phyloP scores from a whole-genome alignment of 2,888 invertebrate genomes.

The Terebella lapidaria region DNA sequence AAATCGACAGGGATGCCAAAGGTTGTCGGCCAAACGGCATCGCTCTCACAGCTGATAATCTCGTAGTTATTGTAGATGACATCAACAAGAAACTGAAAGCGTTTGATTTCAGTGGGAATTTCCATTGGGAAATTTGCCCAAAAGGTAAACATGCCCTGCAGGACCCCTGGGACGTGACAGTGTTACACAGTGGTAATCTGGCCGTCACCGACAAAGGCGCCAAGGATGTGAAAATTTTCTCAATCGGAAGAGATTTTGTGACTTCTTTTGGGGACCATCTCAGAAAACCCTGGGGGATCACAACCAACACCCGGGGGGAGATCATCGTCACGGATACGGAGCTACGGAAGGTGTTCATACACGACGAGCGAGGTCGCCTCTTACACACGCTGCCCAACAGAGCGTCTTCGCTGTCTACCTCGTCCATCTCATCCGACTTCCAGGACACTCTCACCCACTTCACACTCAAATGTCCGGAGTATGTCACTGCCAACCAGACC shows the following conservation, averaged over 20 bases:
- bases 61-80: slow-evolving; percentile 39
- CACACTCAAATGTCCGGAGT: slow-evolving; percentile 37
- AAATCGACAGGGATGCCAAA: slow-evolving; percentile 28
- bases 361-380: slow-evolving; percentile 31
- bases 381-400: slow-evolving; percentile 28
- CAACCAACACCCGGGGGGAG: slow-evolving; percentile 32
- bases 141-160: slow-evolving; percentile 29
- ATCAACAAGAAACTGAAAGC: slow-evolving; percentile 44
- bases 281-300: slow-evolving; percentile 43
- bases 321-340: slow-evolving; percentile 44
- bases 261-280: slow-evolving; percentile 32
- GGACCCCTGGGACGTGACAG: slow-evolving; percentile 42
- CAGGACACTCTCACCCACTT: not conserved
- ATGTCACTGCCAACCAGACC: slow-evolving; percentile 35
- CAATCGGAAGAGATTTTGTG: slow-evolving; percentile 29
- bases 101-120: slow-evolving; percentile 30
- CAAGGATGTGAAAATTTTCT: slow-evolving; percentile 36
- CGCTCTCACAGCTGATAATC: slow-evolving; percentile 28
- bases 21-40: slow-evolving; percentile 46
- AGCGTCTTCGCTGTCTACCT: not conserved
- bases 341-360: slow-evolving; percentile 33
- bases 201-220: slow-evolving; percentile 42
- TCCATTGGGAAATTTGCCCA: slow-evolving; percentile 31
- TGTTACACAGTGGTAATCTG: slow-evolving; percentile 28
- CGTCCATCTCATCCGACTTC: no score